Percentiles rank a stretch among this genome's conserved stretches.
These are phyloP conservation scores for Calyptommatus sinebrachiatus DNA, from an alignment of 2,113 vertebrate species.

Conservation along the genomic window DNA sequence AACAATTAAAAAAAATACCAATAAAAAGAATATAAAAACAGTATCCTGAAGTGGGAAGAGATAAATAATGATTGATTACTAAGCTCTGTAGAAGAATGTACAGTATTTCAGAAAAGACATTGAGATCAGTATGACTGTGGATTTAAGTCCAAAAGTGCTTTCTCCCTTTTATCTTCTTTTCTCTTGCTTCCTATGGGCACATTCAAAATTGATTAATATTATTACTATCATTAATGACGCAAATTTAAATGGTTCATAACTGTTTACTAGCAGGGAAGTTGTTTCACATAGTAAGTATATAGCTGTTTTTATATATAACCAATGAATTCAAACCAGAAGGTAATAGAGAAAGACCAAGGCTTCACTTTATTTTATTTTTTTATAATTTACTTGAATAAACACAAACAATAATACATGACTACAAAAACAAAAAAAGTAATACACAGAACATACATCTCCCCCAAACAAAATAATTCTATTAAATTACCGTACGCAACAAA, in stretches of 20 bases:
- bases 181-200: not conserved
- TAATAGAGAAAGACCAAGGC: too few species aligned
- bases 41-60: too few species aligned
- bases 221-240: not conserved
- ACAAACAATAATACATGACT: too few species aligned
- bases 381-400: too few species aligned
- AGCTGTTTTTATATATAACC: not conserved
- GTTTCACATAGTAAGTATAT: not conserved
- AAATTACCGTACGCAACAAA: too few species aligned
- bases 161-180: not conserved
- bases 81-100: not conserved
- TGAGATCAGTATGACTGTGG: not conserved
- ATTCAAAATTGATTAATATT: not conserved
- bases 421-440: too few species aligned
- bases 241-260: not conserved
- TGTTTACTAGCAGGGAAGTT: not conserved
- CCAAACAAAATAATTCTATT: too few species aligned
- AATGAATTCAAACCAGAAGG: not conserved
- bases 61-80: not conserved
- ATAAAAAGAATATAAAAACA: too few species aligned
- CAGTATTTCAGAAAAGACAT: not conserved
- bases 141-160: not conserved
- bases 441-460: too few species aligned
- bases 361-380: too few species aligned
- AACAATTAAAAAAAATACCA: too few species aligned